Conservation (phyloP, 2,888 invertebrate species). For the Mythimna loreyi region DNA sequence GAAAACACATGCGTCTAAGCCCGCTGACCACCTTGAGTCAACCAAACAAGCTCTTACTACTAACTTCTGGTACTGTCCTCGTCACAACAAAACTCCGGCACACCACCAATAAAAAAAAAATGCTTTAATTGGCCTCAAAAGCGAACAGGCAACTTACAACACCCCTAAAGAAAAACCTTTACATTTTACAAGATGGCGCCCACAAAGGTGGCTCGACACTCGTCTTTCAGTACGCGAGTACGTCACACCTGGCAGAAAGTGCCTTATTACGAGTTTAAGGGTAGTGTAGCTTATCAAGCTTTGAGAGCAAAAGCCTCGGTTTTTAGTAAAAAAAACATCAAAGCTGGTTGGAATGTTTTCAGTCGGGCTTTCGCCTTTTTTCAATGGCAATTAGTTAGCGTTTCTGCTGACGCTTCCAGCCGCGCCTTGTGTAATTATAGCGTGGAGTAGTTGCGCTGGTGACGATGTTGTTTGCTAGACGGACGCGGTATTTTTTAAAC, state of each 20-base stretch:
- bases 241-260: conserved; percentile 87
- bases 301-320: conserved; percentile 78
- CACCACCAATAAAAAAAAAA: conserved; percentile 55
- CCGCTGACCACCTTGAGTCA: too few species aligned
- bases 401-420: conserved; percentile 82
- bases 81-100: conserved; percentile 48
- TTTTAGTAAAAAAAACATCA: conserved; percentile 83
- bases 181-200: conserved; percentile 67
- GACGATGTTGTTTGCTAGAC: neutral
- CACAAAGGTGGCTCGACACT: conserved; percentile 80
- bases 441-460: conserved; percentile 74
- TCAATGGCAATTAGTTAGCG: conserved; percentile 91
- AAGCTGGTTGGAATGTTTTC: conserved; percentile 87
- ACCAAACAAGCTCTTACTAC: neutral
- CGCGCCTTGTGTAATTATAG: conserved; percentile 88
- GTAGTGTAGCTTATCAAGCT: conserved; percentile 88
- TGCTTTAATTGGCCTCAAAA: conserved; percentile 72
- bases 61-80: neutral
- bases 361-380: conserved; percentile 91
- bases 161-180: conserved; percentile 77
- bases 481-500: conserved; percentile 64
- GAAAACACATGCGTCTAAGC: too few species aligned
- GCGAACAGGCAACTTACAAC: conserved; percentile 64
- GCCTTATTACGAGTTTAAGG: conserved; percentile 87
- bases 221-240: conserved; percentile 75